Evolutionary conservation across 2,797 vertebrate genomes (phyloP).

Genomic region (Sarcophilus harrisii): DNA sequence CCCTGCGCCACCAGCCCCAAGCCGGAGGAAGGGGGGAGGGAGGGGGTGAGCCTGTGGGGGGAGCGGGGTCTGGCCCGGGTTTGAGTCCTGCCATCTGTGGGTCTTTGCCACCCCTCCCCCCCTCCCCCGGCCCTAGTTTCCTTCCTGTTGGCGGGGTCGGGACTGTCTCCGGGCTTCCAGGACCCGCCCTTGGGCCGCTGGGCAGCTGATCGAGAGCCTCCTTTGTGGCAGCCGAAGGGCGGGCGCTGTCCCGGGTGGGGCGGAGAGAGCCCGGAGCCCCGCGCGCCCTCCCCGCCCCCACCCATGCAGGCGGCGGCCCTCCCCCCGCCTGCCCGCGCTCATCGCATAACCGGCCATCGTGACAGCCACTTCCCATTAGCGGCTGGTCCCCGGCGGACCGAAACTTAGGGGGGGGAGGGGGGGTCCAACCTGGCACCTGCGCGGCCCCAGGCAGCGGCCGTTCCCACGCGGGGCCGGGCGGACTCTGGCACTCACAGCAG

Average conservation of each 20-base stretch:
- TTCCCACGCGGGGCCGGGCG: background rate
- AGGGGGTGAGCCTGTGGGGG: too few species aligned
- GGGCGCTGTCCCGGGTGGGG: too few species aligned
- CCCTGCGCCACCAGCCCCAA: background rate
- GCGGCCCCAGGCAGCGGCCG: slow-evolving; percentile 81
- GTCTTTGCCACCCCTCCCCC: background rate
- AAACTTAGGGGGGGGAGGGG: accelerated
- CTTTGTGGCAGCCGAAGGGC: background rate
- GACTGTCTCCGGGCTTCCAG: background rate
- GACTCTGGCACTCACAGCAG: too few species aligned
- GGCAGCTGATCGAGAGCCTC: too few species aligned
- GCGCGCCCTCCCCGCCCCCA: background rate
- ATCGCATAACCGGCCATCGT: slow-evolving; percentile 85
- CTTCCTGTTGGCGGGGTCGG: too few species aligned
- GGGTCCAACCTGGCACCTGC: slow-evolving; percentile 75
- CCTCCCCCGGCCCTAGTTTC: too few species aligned
- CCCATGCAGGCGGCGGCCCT: too few species aligned
- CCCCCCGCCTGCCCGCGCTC: slow-evolving; percentile 55
- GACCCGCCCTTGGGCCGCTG: background rate
- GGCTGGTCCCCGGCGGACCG: slow-evolving; percentile 76
- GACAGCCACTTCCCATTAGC: slow-evolving; percentile 86
- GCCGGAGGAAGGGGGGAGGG: too few species aligned
- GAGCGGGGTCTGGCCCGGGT: too few species aligned
- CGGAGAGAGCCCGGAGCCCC: background rate
- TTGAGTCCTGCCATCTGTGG: background rate